Conservation (phyloP, 2,113 vertebrate species). For the Gymnocephalus cernua region DNA sequence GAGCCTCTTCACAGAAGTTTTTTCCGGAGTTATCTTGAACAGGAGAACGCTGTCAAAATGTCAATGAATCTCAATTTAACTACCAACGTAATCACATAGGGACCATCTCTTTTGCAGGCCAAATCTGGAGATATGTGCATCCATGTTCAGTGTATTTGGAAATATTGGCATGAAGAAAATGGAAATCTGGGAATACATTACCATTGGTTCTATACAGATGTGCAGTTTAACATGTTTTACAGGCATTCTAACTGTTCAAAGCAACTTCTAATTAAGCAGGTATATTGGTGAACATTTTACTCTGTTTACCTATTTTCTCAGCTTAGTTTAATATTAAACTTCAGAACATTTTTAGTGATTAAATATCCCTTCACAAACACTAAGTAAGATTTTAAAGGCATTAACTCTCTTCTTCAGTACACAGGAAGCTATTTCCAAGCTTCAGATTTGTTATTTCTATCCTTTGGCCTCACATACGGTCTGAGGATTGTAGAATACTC, state of each 20-base stretch:
- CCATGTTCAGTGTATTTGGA: constrained; percentile 10
- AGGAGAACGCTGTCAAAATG: constrained; percentile 76
- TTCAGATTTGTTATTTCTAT: not conserved
- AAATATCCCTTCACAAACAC: not conserved
- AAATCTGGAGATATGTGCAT: not conserved
- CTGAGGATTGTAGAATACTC: constrained; percentile 3
- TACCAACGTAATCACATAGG: constrained; percentile 62
- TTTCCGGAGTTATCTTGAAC: constrained; percentile 69
- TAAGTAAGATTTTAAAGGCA: constrained; percentile 32
- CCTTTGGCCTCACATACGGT: constrained; percentile 1
- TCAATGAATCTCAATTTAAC: constrained; percentile 76
- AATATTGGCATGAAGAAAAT: constrained; percentile 17
- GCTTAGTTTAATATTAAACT: constrained; percentile 5
- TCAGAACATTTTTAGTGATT: constrained; percentile 21
- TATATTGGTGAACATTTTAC: not conserved
- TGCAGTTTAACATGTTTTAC: constrained; percentile 15
- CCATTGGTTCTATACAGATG: not conserved
- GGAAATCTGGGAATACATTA: constrained; percentile 28
- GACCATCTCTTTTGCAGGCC: constrained; percentile 30
- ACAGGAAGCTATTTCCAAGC: not conserved
- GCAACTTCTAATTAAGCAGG: constrained; percentile 5
- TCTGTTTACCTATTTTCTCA: constrained; percentile 8
- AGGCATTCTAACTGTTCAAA: not conserved
- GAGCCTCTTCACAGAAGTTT: constrained; percentile 75
- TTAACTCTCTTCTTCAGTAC: not conserved